Evolutionary conservation across 2,113 vertebrate genomes (phyloP).

Genomic region (Pachyramphus minor): DNA sequence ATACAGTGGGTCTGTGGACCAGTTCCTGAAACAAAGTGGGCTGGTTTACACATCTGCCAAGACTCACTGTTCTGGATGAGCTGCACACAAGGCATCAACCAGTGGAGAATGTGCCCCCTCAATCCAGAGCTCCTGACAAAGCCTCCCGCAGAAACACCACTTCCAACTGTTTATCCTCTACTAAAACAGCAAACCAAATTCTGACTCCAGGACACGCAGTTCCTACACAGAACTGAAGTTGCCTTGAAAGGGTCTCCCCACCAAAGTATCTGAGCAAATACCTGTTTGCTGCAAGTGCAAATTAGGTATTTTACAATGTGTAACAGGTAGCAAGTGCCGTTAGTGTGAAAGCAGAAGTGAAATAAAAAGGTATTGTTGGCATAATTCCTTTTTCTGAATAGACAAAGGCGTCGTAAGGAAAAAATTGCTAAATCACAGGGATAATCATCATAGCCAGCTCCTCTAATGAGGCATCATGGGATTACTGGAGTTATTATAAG

Average conservation of each 20-base stretch:
- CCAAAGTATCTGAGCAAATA: not conserved
- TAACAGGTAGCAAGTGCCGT: not conserved
- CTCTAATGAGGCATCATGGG: slow-evolving; percentile 74
- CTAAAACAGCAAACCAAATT: not conserved
- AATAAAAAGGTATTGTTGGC: not conserved
- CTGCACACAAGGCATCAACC: not conserved
- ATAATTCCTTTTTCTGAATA: slow-evolving; percentile 27
- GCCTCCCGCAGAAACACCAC: not conserved
- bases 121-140: not conserved
- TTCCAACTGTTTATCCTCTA: not conserved
- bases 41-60: not conserved
- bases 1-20: not conserved
- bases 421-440: slow-evolving; percentile 64
- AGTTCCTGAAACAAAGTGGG: not conserved
- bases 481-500: slow-evolving; percentile 69
- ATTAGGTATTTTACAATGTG: not conserved
- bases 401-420: slow-evolving; percentile 50
- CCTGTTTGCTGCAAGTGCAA: not conserved
- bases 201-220: not conserved
- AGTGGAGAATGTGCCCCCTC: not conserved
- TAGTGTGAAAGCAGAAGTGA: not conserved
- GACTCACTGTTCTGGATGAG: not conserved
- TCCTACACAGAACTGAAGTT: not conserved
- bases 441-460: slow-evolving; percentile 60
- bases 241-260: not conserved